Conservation (phyloP, 2,888 invertebrate species). For the Cataglyphis albicans region DNA sequence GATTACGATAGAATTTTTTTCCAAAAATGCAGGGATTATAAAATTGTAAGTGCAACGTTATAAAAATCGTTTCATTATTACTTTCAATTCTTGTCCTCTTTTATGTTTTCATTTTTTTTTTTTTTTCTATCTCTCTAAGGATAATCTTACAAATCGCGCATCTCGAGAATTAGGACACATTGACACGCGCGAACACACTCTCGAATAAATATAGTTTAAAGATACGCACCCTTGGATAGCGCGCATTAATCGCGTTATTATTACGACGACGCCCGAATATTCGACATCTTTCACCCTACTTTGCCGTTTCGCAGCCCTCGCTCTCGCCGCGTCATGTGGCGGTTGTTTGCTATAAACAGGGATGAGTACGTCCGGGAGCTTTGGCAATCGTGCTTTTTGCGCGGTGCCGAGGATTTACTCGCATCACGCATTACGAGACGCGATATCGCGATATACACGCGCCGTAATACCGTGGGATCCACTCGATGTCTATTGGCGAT, state of each 20-base stretch:
- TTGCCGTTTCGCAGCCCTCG: slow-evolving; percentile 30
- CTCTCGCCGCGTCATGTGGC: slow-evolving; percentile 16
- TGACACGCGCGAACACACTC: neutral
- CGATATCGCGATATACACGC: slow-evolving; percentile 60
- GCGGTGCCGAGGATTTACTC: slow-evolving; percentile 82
- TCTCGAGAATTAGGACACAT: neutral
- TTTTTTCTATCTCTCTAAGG: neutral
- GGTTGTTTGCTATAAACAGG: slow-evolving; percentile 81
- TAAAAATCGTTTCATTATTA: neutral
- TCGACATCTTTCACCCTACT: slow-evolving; percentile 44
- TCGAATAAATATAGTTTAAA: neutral
- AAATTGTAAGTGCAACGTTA: neutral
- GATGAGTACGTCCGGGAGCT: slow-evolving; percentile 74
- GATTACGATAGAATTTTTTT: neutral
- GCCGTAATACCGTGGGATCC: slow-evolving; percentile 37
- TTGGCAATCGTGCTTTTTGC: slow-evolving; percentile 84
- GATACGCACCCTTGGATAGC: neutral
- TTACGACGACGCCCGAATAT: slow-evolving; percentile 52
- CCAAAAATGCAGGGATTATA: neutral
- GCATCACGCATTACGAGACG: slow-evolving; percentile 73
- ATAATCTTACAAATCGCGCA: slow-evolving; percentile 7
- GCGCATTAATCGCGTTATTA: slow-evolving; percentile 53
- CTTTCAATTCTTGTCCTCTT: neutral
- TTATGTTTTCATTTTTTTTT: neutral
- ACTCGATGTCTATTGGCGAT: slow-evolving; percentile 46